These are phyloP conservation scores for Zeuzera pyrina DNA, from an alignment of 2,888 invertebrate species.

Conservation along the genomic window DNA sequence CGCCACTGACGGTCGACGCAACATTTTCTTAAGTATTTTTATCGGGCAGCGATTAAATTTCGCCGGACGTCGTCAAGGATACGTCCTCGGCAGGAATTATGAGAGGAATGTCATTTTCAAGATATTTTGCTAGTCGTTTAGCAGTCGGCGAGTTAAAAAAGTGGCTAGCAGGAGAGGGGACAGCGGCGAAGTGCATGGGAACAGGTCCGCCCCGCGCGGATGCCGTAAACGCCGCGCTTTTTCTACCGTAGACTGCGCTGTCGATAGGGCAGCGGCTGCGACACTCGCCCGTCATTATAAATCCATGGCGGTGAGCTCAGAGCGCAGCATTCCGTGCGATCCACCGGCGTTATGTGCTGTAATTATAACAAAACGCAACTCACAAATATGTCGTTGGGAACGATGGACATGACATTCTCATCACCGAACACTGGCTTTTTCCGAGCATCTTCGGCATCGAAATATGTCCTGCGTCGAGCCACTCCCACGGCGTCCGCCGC, in stretches of 20 bases:
- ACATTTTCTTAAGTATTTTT: slow-evolving; percentile 54
- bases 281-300: slow-evolving; percentile 66
- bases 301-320: slow-evolving; percentile 65
- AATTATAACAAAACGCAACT: slow-evolving; percentile 69
- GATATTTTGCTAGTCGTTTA: slow-evolving; percentile 66
- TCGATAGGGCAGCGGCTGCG: slow-evolving; percentile 49
- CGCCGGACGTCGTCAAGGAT: slow-evolving; percentile 50
- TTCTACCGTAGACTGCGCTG: slow-evolving; percentile 40
- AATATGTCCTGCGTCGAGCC: slow-evolving; percentile 40
- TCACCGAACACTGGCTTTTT: slow-evolving; percentile 64
- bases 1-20: slow-evolving; percentile 31
- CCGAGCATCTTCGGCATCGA: slow-evolving; percentile 38
- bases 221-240: slow-evolving; percentile 49
- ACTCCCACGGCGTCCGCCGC: slow-evolving; percentile 55
- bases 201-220: slow-evolving; percentile 49
- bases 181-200: slow-evolving; percentile 40
- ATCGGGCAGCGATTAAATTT: slow-evolving; percentile 48
- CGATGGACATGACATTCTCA: slow-evolving; percentile 72
- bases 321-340: slow-evolving; percentile 59
- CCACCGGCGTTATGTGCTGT: slow-evolving; percentile 65
- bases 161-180: slow-evolving; percentile 28
- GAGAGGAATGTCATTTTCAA: slow-evolving; percentile 68
- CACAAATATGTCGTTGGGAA: slow-evolving; percentile 71
- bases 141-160: slow-evolving; percentile 45
- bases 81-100: slow-evolving; percentile 60